Evolutionary conservation across 2,113 vertebrate genomes (phyloP).

Genomic region (Saguinus midas): DNA sequence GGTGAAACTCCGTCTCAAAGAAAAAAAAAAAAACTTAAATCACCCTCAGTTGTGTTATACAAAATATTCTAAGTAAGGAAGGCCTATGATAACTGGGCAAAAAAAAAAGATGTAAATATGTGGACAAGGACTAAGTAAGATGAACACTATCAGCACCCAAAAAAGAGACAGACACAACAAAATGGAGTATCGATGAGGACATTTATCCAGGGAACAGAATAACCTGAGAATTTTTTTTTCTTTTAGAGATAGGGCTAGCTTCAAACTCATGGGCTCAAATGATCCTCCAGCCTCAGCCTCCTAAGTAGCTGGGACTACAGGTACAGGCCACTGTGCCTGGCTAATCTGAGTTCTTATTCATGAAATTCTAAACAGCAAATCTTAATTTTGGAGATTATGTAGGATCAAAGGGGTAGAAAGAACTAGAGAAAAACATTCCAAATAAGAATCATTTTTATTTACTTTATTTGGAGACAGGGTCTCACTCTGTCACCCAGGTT

Average conservation of each 20-base stretch:
- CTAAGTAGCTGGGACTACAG: not conserved
- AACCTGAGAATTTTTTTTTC: not conserved
- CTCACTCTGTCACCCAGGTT: too few species aligned
- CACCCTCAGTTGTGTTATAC: not conserved
- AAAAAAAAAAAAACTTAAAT: not conserved
- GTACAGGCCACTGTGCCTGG: not conserved
- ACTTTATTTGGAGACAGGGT: too few species aligned
- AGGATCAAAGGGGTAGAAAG: not conserved
- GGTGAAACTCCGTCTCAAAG: too few species aligned
- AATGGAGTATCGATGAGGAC: not conserved
- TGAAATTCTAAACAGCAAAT: slow-evolving; percentile 45
- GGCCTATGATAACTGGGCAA: not conserved
- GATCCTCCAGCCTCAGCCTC: not conserved
- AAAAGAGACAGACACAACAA: not conserved
- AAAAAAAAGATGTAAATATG: not conserved
- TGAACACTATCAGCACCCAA: not conserved
- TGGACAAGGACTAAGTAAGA: not conserved
- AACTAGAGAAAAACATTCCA: not conserved
- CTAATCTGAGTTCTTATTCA: not conserved
- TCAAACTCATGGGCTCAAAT: not conserved
- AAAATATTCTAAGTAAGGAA: slow-evolving; percentile 20
- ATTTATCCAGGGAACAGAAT: not conserved
- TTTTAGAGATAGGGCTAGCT: not conserved
- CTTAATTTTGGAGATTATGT: not conserved
- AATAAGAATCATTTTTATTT: not conserved